Evolutionary conservation across 2,888 invertebrate species (phyloP).

Genomic region (Harpalus rubripes): DNA sequence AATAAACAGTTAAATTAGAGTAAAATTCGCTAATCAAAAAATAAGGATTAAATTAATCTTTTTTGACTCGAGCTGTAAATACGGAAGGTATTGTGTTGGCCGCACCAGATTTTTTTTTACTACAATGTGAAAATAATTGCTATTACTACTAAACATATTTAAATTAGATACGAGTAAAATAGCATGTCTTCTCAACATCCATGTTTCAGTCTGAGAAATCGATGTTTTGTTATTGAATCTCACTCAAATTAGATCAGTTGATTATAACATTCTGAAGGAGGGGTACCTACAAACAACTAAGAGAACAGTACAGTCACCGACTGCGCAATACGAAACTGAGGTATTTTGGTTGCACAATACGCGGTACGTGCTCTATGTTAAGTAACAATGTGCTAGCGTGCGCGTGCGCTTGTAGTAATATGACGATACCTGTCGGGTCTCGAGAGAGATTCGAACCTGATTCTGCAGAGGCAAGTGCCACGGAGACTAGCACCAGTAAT

Average conservation of each 20-base stretch:
- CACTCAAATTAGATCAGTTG: slow-evolving; percentile 54
- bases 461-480: slow-evolving; percentile 15
- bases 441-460: slow-evolving; percentile 37
- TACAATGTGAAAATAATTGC: too few species aligned
- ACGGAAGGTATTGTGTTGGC: too few species aligned
- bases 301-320: slow-evolving; percentile 35
- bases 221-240: slow-evolving; percentile 2
- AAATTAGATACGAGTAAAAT: too few species aligned
- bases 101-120: too few species aligned
- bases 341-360: slow-evolving; percentile 62
- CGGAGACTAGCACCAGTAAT: background rate
- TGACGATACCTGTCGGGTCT: slow-evolving; percentile 38
- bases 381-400: slow-evolving; percentile 49
- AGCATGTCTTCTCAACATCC: too few species aligned
- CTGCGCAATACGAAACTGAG: slow-evolving; percentile 60
- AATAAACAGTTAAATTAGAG: too few species aligned
- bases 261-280: slow-evolving; percentile 42
- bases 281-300: slow-evolving; percentile 20
- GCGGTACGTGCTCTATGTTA: slow-evolving; percentile 50
- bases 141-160: too few species aligned
- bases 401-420: slow-evolving; percentile 34
- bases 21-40: too few species aligned
- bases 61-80: too few species aligned
- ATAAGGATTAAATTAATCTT: too few species aligned
- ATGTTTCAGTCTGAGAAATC: too few species aligned